Evolutionary conservation across 2,797 vertebrate species (phyloP), one percentile per base, ranked within the genome.

Genomic region (Etheostoma nigrum): DNA sequence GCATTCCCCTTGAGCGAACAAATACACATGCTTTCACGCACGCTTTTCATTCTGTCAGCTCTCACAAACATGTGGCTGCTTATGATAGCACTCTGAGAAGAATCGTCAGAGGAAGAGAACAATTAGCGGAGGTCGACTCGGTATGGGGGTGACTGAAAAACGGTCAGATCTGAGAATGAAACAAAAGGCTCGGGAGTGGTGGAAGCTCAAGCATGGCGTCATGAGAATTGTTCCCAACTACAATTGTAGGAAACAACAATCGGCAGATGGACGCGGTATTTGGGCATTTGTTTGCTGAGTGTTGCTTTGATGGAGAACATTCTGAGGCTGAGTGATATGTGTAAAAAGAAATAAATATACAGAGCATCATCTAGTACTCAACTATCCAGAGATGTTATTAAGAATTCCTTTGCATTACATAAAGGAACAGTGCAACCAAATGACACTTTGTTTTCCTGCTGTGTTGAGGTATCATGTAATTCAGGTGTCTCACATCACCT

Each of bases 1-100:
- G 78, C 83, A 84, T 91, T 90, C 86, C 92, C 92, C 89, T 81
- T 70, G 90, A 91, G 92, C 63, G 44, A 83, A 73, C 42, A 25
- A 44, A 74, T 67, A 63, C 67, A 72, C 83, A 18, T 12, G 19
- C 76, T 42, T 74, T 62, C 33, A 23, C 72, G 55, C 40, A 64
- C 82, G 48, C 23, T 21, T 52, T 45, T 82, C 67, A 79, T 87
- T 86, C 87, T 65, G 64, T 74, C 74, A 60, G 83, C 81, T 63
- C 69, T 79, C 61, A 60, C 76, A 87, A 88, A 92, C 90, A 89
- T 87, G 89, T 84, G 85, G 82, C 82, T 81, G 80, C 78, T 85
- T 51, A 33, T 80, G 86, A 84, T 55, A 84, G 75, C 76, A 69
- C 73, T 74, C 62, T 36, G 84, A 90, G 86, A 84, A 79, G 70